Percentiles rank a stretch among this genome's conserved stretches.
Conservation (phyloP, 1,140 invertebrate genomes). For the Hydropsyche tenuis region DNA sequence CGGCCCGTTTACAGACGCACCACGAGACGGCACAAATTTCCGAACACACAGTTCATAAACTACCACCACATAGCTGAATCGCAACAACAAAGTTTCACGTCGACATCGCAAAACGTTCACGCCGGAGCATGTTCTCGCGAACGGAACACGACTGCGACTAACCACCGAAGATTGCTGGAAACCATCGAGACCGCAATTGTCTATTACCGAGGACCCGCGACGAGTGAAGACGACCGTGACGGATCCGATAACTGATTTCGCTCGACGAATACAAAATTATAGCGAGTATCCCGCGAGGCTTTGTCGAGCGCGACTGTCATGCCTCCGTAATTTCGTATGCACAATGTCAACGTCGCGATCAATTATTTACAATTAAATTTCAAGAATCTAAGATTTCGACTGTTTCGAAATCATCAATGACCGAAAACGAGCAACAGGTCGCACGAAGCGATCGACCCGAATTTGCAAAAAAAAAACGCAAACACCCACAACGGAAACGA, state of each 20-base stretch:
- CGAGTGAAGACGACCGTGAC: slow-evolving; percentile 9
- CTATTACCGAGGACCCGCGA: not conserved
- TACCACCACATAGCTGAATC: not conserved
- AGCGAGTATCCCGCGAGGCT: not conserved
- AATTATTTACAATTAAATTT: too few relatives aligned
- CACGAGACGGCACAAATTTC: not conserved
- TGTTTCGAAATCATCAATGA: too few relatives aligned
- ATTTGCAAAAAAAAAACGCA: too few relatives aligned
- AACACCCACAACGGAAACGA: too few relatives aligned
- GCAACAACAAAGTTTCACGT: not conserved
- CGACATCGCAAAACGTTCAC: not conserved
- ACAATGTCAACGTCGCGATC: not conserved
- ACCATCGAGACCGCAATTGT: not conserved
- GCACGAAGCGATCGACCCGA: too few relatives aligned
- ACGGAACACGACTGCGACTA: not conserved
- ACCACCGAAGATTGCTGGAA: too few relatives aligned
- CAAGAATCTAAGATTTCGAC: too few relatives aligned
- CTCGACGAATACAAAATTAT: slow-evolving; percentile 2
- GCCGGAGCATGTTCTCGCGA: slow-evolving; percentile 10
- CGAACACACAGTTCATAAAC: not conserved
- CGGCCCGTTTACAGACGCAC: not conserved
- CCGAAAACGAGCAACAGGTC: too few relatives aligned
- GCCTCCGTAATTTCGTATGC: slow-evolving; percentile 10
- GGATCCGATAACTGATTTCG: not conserved
- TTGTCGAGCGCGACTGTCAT: slow-evolving; percentile 32